Evolutionary conservation across 2,113 vertebrate genomes (phyloP).

Genomic region (Phasianus colchicus): DNA sequence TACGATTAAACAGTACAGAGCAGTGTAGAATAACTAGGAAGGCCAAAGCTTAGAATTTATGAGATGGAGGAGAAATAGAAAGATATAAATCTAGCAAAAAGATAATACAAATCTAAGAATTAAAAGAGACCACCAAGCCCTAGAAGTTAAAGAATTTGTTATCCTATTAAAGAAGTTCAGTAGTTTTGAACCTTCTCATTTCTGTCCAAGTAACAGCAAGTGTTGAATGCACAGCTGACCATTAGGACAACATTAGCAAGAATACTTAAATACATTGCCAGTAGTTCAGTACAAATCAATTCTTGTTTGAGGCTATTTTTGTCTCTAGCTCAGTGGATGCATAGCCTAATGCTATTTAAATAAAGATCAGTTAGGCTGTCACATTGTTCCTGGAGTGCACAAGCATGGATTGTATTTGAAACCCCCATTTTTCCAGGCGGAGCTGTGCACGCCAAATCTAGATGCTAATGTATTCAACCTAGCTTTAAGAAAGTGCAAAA

Average conservation of each 20-base stretch:
- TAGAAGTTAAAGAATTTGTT: neutral
- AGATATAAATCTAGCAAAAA: neutral
- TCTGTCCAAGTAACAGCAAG: neutral
- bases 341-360: neutral
- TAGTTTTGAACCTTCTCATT: neutral
- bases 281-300: neutral
- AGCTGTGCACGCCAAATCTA: neutral
- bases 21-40: neutral
- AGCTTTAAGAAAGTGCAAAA: neutral
- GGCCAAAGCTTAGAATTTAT: neutral
- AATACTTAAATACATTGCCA: neutral
- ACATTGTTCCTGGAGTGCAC: neutral
- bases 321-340: neutral
- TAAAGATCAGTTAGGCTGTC: slow-evolving; percentile 10
- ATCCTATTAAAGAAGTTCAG: neutral
- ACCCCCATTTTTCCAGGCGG: neutral
- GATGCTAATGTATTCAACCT: neutral
- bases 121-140: neutral
- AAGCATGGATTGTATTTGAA: neutral
- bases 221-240: neutral
- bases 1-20: neutral
- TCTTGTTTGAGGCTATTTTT: slow-evolving; percentile 25
- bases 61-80: neutral
- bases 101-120: neutral
- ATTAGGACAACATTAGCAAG: neutral